Conservation (phyloP, 2,113 vertebrate species). For the Cynopterus brachyotis region DNA sequence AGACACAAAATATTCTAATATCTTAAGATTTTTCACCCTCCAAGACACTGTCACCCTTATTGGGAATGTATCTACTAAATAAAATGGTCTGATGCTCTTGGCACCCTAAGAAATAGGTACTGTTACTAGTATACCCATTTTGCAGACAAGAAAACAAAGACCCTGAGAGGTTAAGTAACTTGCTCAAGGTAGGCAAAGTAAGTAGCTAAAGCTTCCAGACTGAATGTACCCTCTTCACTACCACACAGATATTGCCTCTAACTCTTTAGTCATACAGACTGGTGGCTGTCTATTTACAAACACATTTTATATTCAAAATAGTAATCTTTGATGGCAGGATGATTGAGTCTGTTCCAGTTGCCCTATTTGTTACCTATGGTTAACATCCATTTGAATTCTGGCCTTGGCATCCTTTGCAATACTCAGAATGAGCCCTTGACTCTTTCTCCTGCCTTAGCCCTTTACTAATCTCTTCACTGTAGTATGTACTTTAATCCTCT, state of each 20-base stretch:
- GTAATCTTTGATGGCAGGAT: background rate
- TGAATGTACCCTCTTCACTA: background rate
- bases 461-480: background rate
- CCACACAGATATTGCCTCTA: background rate
- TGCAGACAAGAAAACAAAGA: background rate
- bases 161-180: background rate
- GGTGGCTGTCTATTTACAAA: background rate
- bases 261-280: background rate
- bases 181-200: background rate
- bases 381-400: background rate
- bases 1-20: background rate
- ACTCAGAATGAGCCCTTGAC: background rate
- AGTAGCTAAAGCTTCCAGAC: background rate
- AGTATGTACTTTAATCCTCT: slow-evolving; percentile 18
- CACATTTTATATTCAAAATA: background rate
- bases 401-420: background rate
- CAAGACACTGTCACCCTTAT: too few species aligned
- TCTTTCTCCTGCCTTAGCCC: background rate
- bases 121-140: background rate
- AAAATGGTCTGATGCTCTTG: background rate
- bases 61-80: background rate
- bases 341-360: background rate
- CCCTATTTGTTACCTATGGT: background rate
- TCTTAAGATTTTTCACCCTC: background rate
- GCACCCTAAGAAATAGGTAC: background rate